These are phyloP conservation scores for Clarias batrachus DNA, from an alignment of 2,113 vertebrate genomes.

Conservation along the genomic window DNA sequence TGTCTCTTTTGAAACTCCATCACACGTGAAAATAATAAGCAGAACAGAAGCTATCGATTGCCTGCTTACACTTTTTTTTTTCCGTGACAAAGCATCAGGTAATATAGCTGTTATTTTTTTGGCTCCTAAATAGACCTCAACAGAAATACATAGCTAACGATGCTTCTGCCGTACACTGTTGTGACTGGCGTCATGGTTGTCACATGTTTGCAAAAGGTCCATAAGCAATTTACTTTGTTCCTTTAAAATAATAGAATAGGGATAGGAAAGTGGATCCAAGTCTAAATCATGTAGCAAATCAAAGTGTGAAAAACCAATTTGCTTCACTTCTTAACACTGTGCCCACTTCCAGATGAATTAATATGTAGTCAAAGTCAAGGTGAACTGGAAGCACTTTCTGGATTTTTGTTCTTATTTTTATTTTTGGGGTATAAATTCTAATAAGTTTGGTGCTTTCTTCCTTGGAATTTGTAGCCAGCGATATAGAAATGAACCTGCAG, in stretches of 20 bases:
- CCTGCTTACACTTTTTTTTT: too few species aligned
- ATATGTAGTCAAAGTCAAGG: conserved; percentile 10
- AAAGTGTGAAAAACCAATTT: background rate
- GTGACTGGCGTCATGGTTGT: too few species aligned
- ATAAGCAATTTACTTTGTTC: too few species aligned
- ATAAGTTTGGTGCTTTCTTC: conserved; percentile 7
- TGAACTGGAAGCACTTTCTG: conserved; percentile 11
- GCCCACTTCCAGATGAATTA: background rate
- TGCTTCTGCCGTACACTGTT: too few species aligned
- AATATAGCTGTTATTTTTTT: too few species aligned
- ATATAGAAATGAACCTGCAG: background rate
- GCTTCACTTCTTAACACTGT: conserved; percentile 25
- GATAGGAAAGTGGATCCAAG: background rate
- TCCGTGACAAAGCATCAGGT: too few species aligned
- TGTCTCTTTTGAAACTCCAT: too few species aligned
- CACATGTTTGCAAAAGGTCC: too few species aligned
- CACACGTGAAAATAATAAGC: too few species aligned
- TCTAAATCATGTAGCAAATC: background rate
- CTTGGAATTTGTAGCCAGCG: conserved; percentile 1
- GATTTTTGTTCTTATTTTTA: background rate
- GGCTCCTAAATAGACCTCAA: too few species aligned
- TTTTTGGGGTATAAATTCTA: background rate
- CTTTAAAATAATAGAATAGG: background rate
- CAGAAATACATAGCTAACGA: too few species aligned
- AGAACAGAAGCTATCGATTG: too few species aligned